Base-by-base conservation (phyloP, 2,113 vertebrate species). In the Fregetta grallaria region DNA sequence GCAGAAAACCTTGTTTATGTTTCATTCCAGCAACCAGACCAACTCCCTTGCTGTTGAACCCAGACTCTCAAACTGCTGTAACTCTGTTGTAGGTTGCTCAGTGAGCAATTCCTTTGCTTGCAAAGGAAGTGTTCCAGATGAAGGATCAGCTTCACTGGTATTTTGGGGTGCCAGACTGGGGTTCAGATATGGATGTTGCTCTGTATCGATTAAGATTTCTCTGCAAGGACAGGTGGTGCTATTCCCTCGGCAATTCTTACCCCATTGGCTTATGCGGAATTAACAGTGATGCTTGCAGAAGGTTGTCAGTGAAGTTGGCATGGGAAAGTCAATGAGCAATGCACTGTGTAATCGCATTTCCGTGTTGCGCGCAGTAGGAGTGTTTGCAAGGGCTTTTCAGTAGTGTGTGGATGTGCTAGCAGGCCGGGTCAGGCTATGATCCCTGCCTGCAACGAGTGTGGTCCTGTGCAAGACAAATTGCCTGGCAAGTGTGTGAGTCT, bases 341-440 rank as follows among this genome's bases (percentile, higher is more conserved):
- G 65, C 9, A 3, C 32, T 75, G n/a, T 6, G 3, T 0, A 1
- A 29, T 67, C 23, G 3, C 9, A 4, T 47, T 62, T 76, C 50
- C 3, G 0, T 6, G 19, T 20, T 47, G 6, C 29, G 34, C 1
- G 0, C 20, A 45, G 26, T 7, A 25, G 30, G 59, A 30, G 42
- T 16, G 65, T 40, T 80, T 59, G 52, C 56, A 52, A 36, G 45
- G 42, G 27, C n/a, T 85, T 76, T 52, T 45, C 38, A 26, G 47
- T 42, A n/a, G 56, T 1, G 29, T 36, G 40, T 27, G 70, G n/a
- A 17, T 52, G 23, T 67, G 32, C 45, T 68, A 11, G 21, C 40
- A 52, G 73, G 49, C 42, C 47, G 29, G 58, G 63, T 36, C 23
- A 61, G 56, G 53, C 20, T 84, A 6, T 59, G 32, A 29, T 93